A percentile compares a stretch with the other conserved stretches of the same genome.
Evolutionary conservation across 2,888 invertebrate species (phyloP).

Genomic region (Parochlus steinenii): DNA sequence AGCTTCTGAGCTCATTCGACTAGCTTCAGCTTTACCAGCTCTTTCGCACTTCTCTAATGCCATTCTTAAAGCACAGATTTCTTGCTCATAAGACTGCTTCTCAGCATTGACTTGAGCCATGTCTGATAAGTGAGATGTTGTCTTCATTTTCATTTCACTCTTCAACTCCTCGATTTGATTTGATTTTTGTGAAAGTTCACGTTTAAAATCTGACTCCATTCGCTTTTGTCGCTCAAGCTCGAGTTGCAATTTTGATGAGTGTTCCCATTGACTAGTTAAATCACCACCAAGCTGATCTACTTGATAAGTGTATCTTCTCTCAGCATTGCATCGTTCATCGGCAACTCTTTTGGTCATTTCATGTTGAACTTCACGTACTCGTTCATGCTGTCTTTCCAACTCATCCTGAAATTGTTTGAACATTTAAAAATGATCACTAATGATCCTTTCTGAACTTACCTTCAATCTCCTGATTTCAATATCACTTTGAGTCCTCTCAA

Average conservation of each 20-base stretch:
- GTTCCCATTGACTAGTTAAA: slow-evolving; percentile 63
- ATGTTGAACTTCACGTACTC: slow-evolving; percentile 55
- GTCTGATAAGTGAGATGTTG: slow-evolving; percentile 51
- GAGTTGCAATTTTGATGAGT: slow-evolving; percentile 55
- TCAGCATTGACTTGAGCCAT: slow-evolving; percentile 58
- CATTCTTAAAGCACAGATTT: slow-evolving; percentile 34
- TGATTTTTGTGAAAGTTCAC: slow-evolving; percentile 61
- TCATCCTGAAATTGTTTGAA: slow-evolving; percentile 43
- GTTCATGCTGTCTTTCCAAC: slow-evolving; percentile 55
- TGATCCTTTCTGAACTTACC: slow-evolving; percentile 21
- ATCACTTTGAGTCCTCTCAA: slow-evolving; percentile 60
- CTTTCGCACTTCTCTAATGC: slow-evolving; percentile 55
- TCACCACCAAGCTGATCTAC: slow-evolving; percentile 67
- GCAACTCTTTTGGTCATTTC: slow-evolving; percentile 55
- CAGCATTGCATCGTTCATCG: slow-evolving; percentile 54
- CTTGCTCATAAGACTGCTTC: slow-evolving; percentile 63
- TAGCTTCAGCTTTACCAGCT: slow-evolving; percentile 57
- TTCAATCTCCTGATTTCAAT: slow-evolving; percentile 54
- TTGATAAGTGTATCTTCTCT: slow-evolving; percentile 53
- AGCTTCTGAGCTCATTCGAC: slow-evolving; percentile 58
- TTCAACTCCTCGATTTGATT: slow-evolving; percentile 61
- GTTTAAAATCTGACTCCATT: slow-evolving; percentile 54
- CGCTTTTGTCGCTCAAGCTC: slow-evolving; percentile 66
- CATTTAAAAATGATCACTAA: not conserved
- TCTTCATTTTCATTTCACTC: slow-evolving; percentile 62